A percentile compares a stretch with the other conserved stretches of the same genome.
phyloP scores from a whole-genome alignment of 2,113 vertebrate species.

The Limanda limanda region DNA sequence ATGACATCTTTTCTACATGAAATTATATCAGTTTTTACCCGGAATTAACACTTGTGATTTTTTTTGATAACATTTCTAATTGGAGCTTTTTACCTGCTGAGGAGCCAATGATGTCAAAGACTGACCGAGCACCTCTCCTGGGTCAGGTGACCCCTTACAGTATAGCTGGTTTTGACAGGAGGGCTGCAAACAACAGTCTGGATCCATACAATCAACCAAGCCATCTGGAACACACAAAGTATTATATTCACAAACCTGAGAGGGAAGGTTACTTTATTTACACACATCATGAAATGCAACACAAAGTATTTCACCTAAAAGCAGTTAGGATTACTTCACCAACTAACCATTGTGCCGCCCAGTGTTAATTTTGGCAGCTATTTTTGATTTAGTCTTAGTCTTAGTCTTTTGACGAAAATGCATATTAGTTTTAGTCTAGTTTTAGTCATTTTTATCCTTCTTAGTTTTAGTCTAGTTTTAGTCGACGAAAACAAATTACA shows the following conservation, averaged over 20 bases:
- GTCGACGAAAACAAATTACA: too few species aligned
- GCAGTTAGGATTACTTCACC: too few species aligned
- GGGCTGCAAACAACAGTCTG: slow-evolving; percentile 96
- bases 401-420: too few species aligned
- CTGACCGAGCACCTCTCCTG: slow-evolving; percentile 91
- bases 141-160: slow-evolving; percentile 93
- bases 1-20: neutral
- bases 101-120: slow-evolving; percentile 86
- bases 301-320: too few species aligned
- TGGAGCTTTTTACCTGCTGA: slow-evolving; percentile 82
- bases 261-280: too few species aligned
- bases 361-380: too few species aligned
- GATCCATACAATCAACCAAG: slow-evolving; percentile 95
- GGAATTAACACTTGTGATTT: neutral
- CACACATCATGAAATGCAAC: too few species aligned
- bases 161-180: slow-evolving; percentile 94
- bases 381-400: too few species aligned
- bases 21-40: neutral
- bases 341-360: too few species aligned
- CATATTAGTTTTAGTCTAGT: too few species aligned
- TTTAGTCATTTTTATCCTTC: too few species aligned
- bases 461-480: too few species aligned
- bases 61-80: neutral
- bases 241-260: neutral
- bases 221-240: slow-evolving; percentile 86